These are phyloP conservation scores for Listronotus oregonensis DNA, from an alignment of 1,140 invertebrate genomes.

Conservation along the genomic window DNA sequence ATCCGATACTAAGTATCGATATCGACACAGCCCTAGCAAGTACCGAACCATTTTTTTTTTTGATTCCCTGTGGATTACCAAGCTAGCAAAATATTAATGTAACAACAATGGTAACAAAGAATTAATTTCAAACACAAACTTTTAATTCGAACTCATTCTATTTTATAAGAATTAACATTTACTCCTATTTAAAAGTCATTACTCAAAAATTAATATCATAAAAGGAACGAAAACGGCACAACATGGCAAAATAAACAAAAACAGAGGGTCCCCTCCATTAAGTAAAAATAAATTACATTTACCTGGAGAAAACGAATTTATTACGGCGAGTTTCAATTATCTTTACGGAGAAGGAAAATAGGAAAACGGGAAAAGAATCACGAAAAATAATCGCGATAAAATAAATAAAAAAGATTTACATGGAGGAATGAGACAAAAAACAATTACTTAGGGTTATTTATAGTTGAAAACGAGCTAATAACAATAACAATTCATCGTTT, in stretches of 20 bases:
- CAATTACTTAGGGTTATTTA: slow-evolving; percentile 4
- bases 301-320: slow-evolving; percentile 40
- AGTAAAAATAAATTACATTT: slow-evolving; percentile 40
- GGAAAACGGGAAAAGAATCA: slow-evolving; percentile 32
- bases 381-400: slow-evolving; percentile 31
- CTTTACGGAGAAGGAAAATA: slow-evolving; percentile 32
- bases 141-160: too few species aligned
- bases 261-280: slow-evolving; percentile 37
- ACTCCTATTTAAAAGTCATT: too few species aligned
- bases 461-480: not conserved
- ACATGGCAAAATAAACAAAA: slow-evolving; percentile 29
- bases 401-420: slow-evolving; percentile 19
- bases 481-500: too few species aligned
- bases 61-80: too few species aligned
- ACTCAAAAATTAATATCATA: slow-evolving; percentile 18
- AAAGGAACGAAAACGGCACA: slow-evolving; percentile 11
- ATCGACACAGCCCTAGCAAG: too few species aligned
- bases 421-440: not conserved
- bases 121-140: too few species aligned
- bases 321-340: slow-evolving; percentile 37
- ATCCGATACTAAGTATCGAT: too few species aligned
- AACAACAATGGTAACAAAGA: too few species aligned
- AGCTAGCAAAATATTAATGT: too few species aligned
- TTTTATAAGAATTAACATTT: too few species aligned
- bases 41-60: too few species aligned